Evolutionary conservation across 2,888 invertebrate species (phyloP).

Genomic region (Tuta absoluta): DNA sequence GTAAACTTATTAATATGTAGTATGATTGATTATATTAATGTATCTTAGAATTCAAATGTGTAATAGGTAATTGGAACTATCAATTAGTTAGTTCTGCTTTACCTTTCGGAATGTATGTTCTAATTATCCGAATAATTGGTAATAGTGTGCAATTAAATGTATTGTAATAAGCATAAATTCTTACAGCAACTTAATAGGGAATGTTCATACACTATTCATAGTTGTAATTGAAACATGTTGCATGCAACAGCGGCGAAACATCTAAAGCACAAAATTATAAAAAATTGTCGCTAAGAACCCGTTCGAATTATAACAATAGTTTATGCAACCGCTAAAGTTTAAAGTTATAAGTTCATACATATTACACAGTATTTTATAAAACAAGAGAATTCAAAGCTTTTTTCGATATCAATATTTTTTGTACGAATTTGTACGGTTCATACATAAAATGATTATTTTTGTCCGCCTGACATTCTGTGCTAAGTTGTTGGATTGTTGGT

Average conservation of each 20-base stretch:
- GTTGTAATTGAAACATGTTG: background rate
- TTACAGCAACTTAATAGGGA: constrained; percentile 12
- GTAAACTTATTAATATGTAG: background rate
- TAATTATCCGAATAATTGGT: background rate
- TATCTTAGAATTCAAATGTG: no score
- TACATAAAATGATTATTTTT: background rate
- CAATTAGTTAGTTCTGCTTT: constrained; percentile 1
- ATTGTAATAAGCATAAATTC: constrained; percentile 12
- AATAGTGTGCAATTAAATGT: background rate
- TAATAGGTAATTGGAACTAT: constrained; percentile 6
- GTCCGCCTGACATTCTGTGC: constrained; percentile 1
- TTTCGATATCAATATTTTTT: no score
- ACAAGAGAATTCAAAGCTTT: no score
- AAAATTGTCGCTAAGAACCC: no score
- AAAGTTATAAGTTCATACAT: no score
- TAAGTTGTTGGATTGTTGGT: background rate
- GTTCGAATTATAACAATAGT: no score
- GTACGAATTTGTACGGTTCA: no score
- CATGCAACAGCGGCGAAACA: no score
- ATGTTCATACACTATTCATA: constrained; percentile 1
- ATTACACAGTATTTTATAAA: no score
- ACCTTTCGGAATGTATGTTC: background rate
- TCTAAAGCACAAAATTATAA: no score
- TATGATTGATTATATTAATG: background rate
- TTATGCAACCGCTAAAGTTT: no score